phyloP scores from a whole-genome alignment of 2,113 vertebrate species.

The Aythya baeri region DNA sequence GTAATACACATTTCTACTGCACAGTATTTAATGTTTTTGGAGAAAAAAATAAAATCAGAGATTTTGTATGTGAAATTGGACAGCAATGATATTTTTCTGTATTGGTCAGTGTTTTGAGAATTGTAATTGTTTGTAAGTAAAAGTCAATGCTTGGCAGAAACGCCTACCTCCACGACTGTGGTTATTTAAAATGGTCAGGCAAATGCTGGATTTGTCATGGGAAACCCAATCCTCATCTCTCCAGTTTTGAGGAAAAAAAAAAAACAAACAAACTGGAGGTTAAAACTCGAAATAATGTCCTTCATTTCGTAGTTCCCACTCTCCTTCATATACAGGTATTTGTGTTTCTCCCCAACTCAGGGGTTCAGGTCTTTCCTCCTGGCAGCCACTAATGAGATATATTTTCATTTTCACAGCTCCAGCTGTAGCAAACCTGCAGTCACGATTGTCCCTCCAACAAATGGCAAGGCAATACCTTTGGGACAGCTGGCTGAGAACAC shows the following conservation, averaged over 20 bases:
- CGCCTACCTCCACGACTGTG: not conserved
- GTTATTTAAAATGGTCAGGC: not conserved
- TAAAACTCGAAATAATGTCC: not conserved
- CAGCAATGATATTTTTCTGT: accelerated
- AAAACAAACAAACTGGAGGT: not conserved
- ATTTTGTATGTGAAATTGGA: not conserved
- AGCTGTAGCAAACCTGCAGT: not conserved
- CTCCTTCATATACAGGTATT: not conserved
- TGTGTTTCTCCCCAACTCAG: not conserved
- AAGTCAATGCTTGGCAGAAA: not conserved
- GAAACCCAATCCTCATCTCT: not conserved
- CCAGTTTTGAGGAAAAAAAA: not conserved
- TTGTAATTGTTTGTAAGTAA: not conserved
- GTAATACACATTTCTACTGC: not conserved
- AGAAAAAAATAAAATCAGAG: not conserved
- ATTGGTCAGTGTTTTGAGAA: not conserved
- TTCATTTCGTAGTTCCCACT: not conserved
- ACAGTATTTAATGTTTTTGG: not conserved
- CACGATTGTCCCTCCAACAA: not conserved
- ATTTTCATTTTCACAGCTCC: not conserved
- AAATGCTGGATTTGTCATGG: not conserved
- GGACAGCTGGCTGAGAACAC: not conserved
- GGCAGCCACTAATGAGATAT: not conserved
- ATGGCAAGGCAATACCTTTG: not conserved
- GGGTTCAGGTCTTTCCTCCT: not conserved